Conservation (phyloP, 2,113 vertebrate species). For the Rhinopomastus cyanomelas region DNA sequence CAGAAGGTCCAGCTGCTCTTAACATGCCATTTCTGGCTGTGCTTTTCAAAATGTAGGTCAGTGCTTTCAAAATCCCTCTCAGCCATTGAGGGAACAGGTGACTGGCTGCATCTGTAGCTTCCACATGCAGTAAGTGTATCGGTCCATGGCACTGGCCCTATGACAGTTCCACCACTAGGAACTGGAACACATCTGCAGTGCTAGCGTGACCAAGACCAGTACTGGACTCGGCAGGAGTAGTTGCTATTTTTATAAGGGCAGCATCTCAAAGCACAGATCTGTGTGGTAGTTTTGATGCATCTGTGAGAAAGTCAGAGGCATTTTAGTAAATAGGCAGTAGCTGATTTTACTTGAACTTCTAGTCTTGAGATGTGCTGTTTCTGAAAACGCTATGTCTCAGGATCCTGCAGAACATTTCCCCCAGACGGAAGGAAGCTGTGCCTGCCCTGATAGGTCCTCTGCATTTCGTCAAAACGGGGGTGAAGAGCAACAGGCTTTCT, state of each 20-base stretch:
- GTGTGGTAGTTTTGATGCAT: not conserved
- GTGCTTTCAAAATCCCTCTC: not conserved
- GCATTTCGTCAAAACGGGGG: not conserved
- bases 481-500: not conserved
- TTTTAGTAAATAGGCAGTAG: not conserved
- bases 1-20: constrained; percentile 52
- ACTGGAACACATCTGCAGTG: not conserved
- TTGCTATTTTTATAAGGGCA: not conserved
- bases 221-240: not conserved
- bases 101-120: constrained; percentile 41
- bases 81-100: constrained; percentile 7
- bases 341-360: not conserved
- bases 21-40: not conserved
- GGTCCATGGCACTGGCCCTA: not conserved
- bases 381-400: not conserved
- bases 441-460: not conserved
- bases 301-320: not conserved
- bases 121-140: not conserved
- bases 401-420: not conserved
- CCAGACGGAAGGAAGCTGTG: not conserved
- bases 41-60: constrained; percentile 51
- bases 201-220: constrained; percentile 24
- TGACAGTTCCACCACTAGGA: constrained; percentile 39
- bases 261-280: not conserved
- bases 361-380: not conserved